phyloP scores from a whole-genome alignment of 1,140 invertebrate species.

The Solenopsis fugax region DNA sequence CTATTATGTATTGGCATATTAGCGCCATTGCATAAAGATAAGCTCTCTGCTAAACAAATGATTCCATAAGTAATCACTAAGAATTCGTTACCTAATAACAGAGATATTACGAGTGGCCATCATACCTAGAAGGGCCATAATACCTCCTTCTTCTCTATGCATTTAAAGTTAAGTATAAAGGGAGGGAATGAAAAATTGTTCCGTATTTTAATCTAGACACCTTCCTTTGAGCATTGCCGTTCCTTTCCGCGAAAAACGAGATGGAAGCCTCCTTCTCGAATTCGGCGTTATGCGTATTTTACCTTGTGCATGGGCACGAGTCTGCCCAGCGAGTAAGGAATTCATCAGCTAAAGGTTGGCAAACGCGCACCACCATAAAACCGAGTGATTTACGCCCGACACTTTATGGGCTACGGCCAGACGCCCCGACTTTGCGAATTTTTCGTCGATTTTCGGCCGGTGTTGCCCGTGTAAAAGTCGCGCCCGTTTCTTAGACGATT shows the following conservation, averaged over 20 bases:
- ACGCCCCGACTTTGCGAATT: conserved; percentile 84
- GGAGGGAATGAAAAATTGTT: not conserved
- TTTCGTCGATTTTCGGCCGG: conserved; percentile 84
- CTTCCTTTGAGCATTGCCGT: not conserved
- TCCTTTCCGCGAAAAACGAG: conserved; percentile 66
- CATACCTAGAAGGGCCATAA: no score
- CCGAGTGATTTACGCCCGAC: conserved; percentile 86
- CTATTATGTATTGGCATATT: no score
- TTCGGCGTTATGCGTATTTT: conserved; percentile 51
- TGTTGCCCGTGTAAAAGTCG: conserved; percentile 15
- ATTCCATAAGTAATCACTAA: no score
- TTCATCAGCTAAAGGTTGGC: conserved; percentile 86
- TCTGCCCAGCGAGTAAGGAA: conserved; percentile 81
- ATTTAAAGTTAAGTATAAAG: not conserved
- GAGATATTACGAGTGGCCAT: no score
- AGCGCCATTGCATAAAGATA: no score
- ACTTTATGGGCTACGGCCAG: conserved; percentile 85
- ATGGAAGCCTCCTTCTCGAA: conserved; percentile 54
- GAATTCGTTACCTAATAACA: no score
- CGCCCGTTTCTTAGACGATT: conserved; percentile 28
- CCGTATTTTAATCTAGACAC: conserved; percentile 20
- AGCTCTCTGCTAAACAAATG: no score
- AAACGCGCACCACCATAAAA: conserved; percentile 86
- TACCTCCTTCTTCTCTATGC: no score
- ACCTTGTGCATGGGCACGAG: conserved; percentile 54